Evolutionary conservation across 2,113 vertebrate genomes (phyloP), one percentile per base, ranked within the genome.

Genomic region (Silurus asotus): DNA sequence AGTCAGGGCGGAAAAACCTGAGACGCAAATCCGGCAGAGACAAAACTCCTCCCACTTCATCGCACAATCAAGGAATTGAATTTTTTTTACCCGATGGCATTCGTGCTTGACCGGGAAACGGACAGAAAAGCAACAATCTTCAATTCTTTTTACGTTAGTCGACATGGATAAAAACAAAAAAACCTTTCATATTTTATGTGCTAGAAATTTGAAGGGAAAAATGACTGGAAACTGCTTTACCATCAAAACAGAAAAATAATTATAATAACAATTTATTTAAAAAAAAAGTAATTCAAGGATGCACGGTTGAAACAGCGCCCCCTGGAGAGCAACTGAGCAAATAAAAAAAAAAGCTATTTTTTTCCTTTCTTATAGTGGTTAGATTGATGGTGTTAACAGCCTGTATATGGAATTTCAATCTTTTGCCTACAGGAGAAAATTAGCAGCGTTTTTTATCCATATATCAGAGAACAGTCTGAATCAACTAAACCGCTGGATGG

Each of bases 371-470:
- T 13, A 15, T 58, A 80, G 77, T 80, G 77, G 77, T 80, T 80
- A 23, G 28, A 80, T 9, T 45, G 13, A 13, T 61, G 10, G 77
- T 80, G 48, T 17, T 61, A 80, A 59, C 6, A 61, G 77, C 5
- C 11, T 61, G 77, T 19, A 80, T 80, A 48, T 80, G 77, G 77
- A 80, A 80, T 80, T 58, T 17, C n/a, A 19, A 78, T 78, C n/a
- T 28, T 80, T 56, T 79, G 77, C 28, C 77, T 67, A 81, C 56
- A 17, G 55, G 81, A 84, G 56, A 25, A 79, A 74, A 90, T 91
- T 91, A 93, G 93, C 93, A 94, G 92, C 93, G 91, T 87, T 89
- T 19, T 58, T 9, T 28, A 37, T 37, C 37, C 37, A 3, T 2
- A 0, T 59, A 58, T 91, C 86, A 91, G 87, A 93, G 65, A 70